Evolutionary conservation across 2,888 invertebrate species (phyloP).

Genomic region (Holacanthella duospinosa): DNA sequence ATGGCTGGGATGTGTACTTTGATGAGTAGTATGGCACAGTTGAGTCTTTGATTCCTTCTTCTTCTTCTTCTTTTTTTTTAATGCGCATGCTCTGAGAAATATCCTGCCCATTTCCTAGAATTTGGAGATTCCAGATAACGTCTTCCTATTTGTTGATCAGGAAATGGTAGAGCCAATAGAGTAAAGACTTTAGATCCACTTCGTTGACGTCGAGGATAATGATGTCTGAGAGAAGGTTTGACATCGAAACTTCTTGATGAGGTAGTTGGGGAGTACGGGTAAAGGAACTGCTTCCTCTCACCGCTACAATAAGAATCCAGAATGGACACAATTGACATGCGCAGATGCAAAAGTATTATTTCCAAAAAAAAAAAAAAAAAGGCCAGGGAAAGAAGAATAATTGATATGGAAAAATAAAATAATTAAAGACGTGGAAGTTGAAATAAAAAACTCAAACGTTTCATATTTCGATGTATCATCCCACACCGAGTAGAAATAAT

Average conservation of each 20-base stretch:
- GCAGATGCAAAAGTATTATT: neutral
- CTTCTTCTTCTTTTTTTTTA: neutral
- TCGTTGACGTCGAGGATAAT: conserved; percentile 7
- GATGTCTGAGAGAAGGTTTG: neutral
- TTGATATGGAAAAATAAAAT: too few relatives aligned
- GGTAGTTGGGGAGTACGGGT: neutral
- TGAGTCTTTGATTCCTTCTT: too few relatives aligned
- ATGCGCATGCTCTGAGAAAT: conserved; percentile 69
- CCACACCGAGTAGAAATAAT: too few relatives aligned
- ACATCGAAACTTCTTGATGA: neutral
- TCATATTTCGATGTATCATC: too few relatives aligned
- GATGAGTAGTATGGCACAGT: too few relatives aligned
- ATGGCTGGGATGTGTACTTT: too few relatives aligned
- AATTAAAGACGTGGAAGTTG: neutral
- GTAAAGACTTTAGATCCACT: conserved; percentile 52
- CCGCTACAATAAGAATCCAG: conserved; percentile 2
- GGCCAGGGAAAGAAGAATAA: neutral
- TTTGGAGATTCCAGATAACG: conserved; percentile 66
- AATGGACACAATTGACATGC: neutral
- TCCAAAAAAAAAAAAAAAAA: neutral
- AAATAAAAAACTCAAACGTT: too few relatives aligned
- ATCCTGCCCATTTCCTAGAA: conserved; percentile 67
- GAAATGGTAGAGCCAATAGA: conserved; percentile 79
- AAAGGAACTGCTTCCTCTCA: conserved; percentile 10
- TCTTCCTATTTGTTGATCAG: conserved; percentile 81